phyloP scores from a whole-genome alignment of 2,888 invertebrate species.

The Xylota segnis region DNA sequence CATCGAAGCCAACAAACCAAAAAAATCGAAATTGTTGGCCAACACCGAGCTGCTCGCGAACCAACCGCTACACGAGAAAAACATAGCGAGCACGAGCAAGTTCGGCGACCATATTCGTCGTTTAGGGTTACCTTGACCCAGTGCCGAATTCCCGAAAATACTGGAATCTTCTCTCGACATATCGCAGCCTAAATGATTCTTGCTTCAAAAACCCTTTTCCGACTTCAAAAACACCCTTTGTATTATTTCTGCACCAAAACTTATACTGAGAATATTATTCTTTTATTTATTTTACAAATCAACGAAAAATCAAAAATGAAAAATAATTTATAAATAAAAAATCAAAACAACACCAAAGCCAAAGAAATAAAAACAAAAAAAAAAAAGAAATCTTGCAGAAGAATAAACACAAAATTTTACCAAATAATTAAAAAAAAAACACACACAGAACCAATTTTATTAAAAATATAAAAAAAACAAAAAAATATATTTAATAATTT shows the following conservation, averaged over 20 bases:
- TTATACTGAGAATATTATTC: neutral
- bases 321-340: conserved; percentile 7
- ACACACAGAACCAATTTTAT: conserved; percentile 77
- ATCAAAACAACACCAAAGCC: conserved; percentile 14
- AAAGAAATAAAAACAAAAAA: conserved; percentile 24
- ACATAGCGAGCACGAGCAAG: no score
- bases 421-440: conserved; percentile 49
- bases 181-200: no score
- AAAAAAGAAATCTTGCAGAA: conserved; percentile 14
- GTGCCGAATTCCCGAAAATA: no score
- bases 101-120: no score
- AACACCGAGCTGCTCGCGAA: no score
- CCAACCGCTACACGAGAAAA: no score
- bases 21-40: no score
- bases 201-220: no score
- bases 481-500: conserved; percentile 53
- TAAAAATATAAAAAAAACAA: conserved; percentile 48
- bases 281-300: conserved; percentile 27
- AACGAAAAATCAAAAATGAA: conserved; percentile 56
- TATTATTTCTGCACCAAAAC: neutral
- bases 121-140: no score
- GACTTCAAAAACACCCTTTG: neutral
- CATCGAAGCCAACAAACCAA: no score
- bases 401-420: conserved; percentile 45
- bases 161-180: no score